Base-by-base conservation (phyloP, 2,888 invertebrate species). In the Noctua janthe region DNA sequence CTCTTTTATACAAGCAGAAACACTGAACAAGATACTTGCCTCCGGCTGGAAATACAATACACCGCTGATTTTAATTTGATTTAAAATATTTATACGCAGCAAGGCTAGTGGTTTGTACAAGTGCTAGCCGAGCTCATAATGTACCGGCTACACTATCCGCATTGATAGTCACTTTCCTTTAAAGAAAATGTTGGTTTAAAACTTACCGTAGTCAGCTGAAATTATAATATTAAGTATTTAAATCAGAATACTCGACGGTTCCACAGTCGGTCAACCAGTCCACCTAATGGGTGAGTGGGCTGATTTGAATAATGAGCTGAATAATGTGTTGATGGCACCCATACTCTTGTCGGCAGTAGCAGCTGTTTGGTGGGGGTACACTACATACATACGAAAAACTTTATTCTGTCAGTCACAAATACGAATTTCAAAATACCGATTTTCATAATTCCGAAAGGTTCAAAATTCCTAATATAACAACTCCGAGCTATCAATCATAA, bases 161-260 rank as follows among this genome's bases (percentile, higher is more conserved):
- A n/a, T 13, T 59, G 59, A 59, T n/a, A 5, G 11, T 59, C n/a
- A 59, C n/a, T 56, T n/a, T 56, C 13, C 29, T 29, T 43, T 17
- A 54, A 29, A 54, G 15, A 11, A 23, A 29, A 74, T n/a, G 35
- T 76, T 6, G 13, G 20, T 20, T 39, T 2, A 47, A 13, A 71
- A 77, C 84, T 84, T 77, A 84, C 84, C 11, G 49, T 84, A 84
- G 47, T 84, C 84, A 56, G 69, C 84, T 84, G 84, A 64, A 84
- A 84, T 71, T 8, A 74, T 29, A 56, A 49, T 49, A 49, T 6
- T 13, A 54, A n/a, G 56, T 29, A 66, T 5, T 43, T 43, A 43
- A 59, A n/a, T n/a, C n/a, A 59, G n/a, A n/a, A 59, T 59, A 2
- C n/a, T 59, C n/a, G 29, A 29, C 29, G 62, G 59, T n/a, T 59